Percentiles rank a stretch among this genome's conserved stretches.
Conservation (phyloP, 2,888 invertebrate genomes). For the Drosophila quinaria region DNA sequence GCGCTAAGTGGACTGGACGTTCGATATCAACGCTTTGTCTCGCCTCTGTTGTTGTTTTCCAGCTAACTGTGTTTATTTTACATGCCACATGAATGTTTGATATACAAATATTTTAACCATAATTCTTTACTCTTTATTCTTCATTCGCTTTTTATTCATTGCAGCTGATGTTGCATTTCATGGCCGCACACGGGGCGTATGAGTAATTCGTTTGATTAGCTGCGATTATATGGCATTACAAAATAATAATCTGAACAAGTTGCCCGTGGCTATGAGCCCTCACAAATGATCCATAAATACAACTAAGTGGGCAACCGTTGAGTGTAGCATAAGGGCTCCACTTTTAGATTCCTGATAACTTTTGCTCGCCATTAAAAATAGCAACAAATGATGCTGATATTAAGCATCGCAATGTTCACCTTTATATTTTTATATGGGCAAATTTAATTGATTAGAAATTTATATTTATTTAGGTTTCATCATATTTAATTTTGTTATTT, state of each 20-base stretch:
- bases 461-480: not conserved
- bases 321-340: slow-evolving; percentile 1
- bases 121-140: slow-evolving; percentile 16
- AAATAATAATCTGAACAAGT: slow-evolving; percentile 35
- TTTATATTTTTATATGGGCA: not conserved
- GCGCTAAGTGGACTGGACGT: slow-evolving; percentile 55
- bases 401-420: not conserved
- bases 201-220: slow-evolving; percentile 56
- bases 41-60: not conserved
- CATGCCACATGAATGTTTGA: slow-evolving; percentile 20
- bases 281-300: slow-evolving; percentile 41
- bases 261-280: slow-evolving; percentile 29
- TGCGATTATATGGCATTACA: slow-evolving; percentile 28
- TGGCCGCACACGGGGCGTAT: slow-evolving; percentile 56
- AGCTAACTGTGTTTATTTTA: not conserved
- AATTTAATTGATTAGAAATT: not conserved
- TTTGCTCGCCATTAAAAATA: not conserved
- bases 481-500: not conserved
- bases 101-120: slow-evolving; percentile 50
- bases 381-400: not conserved
- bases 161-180: slow-evolving; percentile 34
- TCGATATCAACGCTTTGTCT: slow-evolving; percentile 35
- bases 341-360: not conserved
- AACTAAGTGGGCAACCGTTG: slow-evolving; percentile 18
- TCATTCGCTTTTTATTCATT: slow-evolving; percentile 32